Conservation (phyloP, 2,113 vertebrate genomes). For the Carlito syrichta region DNA sequence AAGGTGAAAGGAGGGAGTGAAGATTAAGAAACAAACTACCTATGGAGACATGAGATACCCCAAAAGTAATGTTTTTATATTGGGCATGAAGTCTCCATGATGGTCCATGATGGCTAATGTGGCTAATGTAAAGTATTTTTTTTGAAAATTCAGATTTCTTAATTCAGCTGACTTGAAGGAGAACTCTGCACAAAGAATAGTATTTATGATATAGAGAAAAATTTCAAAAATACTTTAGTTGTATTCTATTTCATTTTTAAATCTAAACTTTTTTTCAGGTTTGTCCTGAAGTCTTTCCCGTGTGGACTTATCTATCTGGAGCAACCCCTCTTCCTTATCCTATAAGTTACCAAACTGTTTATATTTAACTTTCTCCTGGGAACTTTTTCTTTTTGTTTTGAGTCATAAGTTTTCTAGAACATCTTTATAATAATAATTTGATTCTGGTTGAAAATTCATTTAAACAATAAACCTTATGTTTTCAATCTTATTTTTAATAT, state of each 20-base stretch:
- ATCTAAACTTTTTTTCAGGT: background rate
- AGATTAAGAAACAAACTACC: background rate
- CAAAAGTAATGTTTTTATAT: accelerated
- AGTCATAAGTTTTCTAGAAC: background rate
- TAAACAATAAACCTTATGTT: background rate
- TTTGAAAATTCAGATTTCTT: constrained; percentile 13
- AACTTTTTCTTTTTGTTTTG: background rate
- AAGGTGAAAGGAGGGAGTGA: background rate
- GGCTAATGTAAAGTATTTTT: background rate
- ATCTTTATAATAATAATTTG: background rate
- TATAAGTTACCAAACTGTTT: background rate
- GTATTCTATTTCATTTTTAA: background rate
- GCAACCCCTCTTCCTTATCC: background rate
- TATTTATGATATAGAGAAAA: background rate
- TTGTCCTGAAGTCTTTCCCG: background rate
- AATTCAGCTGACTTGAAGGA: background rate
- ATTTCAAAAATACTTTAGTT: background rate
- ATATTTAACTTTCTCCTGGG: background rate
- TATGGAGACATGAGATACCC: accelerated
- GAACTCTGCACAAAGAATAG: background rate
- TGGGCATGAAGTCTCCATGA: background rate
- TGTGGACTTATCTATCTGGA: background rate
- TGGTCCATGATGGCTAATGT: background rate
- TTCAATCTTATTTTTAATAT: background rate
- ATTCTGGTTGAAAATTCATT: background rate